Evolutionary conservation across 2,797 vertebrate species (phyloP).

Genomic region (Anguilla obscura): DNA sequence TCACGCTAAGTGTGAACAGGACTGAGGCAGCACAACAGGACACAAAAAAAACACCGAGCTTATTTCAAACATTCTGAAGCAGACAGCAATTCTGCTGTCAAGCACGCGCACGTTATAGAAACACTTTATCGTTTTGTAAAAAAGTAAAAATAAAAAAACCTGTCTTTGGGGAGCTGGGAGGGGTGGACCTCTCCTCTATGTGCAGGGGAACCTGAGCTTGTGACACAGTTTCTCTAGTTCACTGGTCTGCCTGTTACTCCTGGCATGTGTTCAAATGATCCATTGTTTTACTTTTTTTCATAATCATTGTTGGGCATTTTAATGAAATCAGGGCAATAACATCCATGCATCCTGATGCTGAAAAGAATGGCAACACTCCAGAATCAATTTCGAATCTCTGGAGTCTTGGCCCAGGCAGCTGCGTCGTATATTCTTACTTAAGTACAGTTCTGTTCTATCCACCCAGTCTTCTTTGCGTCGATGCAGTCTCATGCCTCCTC

Average conservation of each 20-base stretch:
- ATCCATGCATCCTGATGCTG: neutral
- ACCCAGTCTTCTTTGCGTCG: neutral
- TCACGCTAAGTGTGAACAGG: neutral
- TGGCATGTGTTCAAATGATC: neutral
- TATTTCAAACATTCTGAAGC: neutral
- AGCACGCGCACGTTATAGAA: neutral
- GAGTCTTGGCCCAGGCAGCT: neutral
- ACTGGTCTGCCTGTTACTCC: neutral
- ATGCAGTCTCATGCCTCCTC: neutral
- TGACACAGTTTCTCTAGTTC: neutral
- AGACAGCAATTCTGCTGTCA: neutral
- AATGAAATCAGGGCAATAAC: neutral
- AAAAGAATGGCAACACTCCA: neutral
- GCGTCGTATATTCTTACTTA: neutral
- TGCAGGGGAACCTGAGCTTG: neutral
- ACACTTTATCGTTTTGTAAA: neutral
- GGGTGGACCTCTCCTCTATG: neutral
- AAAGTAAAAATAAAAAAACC: too few relatives aligned
- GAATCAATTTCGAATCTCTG: neutral
- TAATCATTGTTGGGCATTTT: neutral
- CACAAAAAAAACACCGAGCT: neutral
- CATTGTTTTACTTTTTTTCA: neutral
- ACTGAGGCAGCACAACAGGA: too few relatives aligned
- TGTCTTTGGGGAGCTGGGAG: neutral
- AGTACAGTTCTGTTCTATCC: constrained; percentile 2